Evolutionary conservation across 2,113 vertebrate species (phyloP).

Genomic region (Sinosuthora webbiana): DNA sequence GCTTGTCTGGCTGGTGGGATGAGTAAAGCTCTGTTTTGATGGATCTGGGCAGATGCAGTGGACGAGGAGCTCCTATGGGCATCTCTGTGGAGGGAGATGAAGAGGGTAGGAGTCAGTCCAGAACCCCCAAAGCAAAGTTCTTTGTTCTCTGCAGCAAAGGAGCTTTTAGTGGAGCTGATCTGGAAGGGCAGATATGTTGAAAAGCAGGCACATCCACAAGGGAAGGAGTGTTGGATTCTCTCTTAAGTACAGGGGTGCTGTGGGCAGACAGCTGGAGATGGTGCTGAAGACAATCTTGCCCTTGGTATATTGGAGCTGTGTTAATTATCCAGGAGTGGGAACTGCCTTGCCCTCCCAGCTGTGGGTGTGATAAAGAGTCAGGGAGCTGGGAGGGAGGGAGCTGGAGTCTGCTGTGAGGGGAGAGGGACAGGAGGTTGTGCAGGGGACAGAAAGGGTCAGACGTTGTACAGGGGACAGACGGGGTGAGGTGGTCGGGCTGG

Average conservation of each 20-base stretch:
- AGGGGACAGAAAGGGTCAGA: no score
- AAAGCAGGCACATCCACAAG: not conserved
- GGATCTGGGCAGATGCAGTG: not conserved
- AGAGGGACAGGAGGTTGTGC: not conserved
- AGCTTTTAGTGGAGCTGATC: not conserved
- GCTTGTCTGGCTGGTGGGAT: constrained; percentile 13
- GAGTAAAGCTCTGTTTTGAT: not conserved
- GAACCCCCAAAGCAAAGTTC: not conserved
- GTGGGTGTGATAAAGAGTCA: not conserved
- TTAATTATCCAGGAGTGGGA: not conserved
- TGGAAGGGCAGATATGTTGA: not conserved
- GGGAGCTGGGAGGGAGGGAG: not conserved
- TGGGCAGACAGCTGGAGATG: not conserved
- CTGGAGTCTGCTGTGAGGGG: not conserved
- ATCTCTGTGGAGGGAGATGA: not conserved
- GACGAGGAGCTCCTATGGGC: not conserved
- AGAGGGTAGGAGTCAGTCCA: not conserved
- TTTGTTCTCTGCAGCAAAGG: not conserved
- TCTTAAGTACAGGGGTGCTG: not conserved
- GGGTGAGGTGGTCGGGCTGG: not conserved
- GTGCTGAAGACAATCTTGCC: not conserved
- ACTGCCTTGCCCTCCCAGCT: not conserved
- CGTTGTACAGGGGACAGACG: no score
- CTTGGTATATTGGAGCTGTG: not conserved
- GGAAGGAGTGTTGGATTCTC: not conserved